A percentile compares a stretch with the other conserved stretches of the same genome.
Evolutionary conservation across 2,888 invertebrate genomes (phyloP).

Genomic region (Trachelus tabidus): DNA sequence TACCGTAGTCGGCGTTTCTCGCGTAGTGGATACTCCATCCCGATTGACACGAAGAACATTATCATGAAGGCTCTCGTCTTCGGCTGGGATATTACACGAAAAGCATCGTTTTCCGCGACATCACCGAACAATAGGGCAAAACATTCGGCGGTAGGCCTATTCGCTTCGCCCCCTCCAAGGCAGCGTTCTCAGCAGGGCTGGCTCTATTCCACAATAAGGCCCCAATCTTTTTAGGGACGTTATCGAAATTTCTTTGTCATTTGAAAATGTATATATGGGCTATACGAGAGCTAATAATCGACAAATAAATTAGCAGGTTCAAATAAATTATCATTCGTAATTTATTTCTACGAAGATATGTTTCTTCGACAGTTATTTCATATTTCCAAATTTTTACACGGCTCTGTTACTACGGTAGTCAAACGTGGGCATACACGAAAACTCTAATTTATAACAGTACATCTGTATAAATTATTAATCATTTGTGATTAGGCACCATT

Average conservation of each 20-base stretch:
- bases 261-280: not conserved
- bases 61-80: conserved; percentile 26
- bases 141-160: conserved; percentile 50
- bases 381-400: not conserved
- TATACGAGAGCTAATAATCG: not conserved
- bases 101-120: conserved; percentile 35
- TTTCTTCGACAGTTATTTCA: not conserved
- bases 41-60: conserved; percentile 37
- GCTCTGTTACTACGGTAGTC: not conserved
- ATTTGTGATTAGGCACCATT: not conserved
- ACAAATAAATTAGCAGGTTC: not conserved
- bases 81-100: conserved; percentile 28
- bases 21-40: conserved; percentile 41
- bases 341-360: not conserved
- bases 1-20: conserved; percentile 50
- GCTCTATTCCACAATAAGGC: not conserved
- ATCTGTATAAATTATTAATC: not conserved
- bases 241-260: not conserved
- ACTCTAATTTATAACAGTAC: too few species aligned
- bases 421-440: not conserved
- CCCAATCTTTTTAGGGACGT: not conserved
- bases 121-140: conserved; percentile 52
- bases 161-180: conserved; percentile 37
- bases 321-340: not conserved
- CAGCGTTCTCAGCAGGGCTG: not conserved